Evolutionary conservation across 2,888 invertebrate species (phyloP).

Genomic region (Ctena decussata): DNA sequence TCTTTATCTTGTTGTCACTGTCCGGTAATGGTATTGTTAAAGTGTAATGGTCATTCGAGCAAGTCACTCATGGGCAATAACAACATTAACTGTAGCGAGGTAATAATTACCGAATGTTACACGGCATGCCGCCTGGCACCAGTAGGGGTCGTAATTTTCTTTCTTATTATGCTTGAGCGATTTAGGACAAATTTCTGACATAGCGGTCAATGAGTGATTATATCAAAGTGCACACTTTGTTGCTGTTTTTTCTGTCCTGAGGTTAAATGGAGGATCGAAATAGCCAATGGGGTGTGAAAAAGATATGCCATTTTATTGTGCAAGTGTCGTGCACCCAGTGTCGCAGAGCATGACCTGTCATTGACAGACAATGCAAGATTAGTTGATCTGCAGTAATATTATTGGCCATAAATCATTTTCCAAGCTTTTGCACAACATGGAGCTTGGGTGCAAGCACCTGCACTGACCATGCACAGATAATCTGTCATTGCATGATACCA

Average conservation of each 20-base stretch:
- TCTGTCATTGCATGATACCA: no score
- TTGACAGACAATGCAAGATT: conserved; percentile 42
- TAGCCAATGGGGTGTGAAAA: conserved; percentile 24
- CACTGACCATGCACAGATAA: conserved; percentile 35
- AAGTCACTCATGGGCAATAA: conserved; percentile 47
- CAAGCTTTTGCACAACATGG: conserved; percentile 51
- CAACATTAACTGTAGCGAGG: conserved; percentile 44
- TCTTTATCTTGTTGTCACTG: conserved; percentile 49
- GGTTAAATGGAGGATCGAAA: conserved; percentile 47
- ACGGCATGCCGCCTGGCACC: neutral
- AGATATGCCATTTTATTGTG: conserved; percentile 37
- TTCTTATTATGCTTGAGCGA: conserved; percentile 60
- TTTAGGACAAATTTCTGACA: conserved; percentile 48
- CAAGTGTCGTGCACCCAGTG: conserved; percentile 30
- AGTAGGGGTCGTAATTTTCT: conserved; percentile 55
- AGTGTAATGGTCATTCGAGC: conserved; percentile 18
- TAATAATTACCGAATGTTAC: conserved; percentile 57
- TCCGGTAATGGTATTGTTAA: conserved; percentile 48
- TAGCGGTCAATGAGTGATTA: conserved; percentile 62
- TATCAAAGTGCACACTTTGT: conserved; percentile 50
- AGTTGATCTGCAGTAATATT: conserved; percentile 49
- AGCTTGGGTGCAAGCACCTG: conserved; percentile 61
- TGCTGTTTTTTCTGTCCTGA: conserved; percentile 46
- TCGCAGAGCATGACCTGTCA: conserved; percentile 44
- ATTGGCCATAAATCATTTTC: conserved; percentile 58